Base-by-base conservation (phyloP, 2,797 vertebrate species). In the Gymnothorax reevesii region DNA sequence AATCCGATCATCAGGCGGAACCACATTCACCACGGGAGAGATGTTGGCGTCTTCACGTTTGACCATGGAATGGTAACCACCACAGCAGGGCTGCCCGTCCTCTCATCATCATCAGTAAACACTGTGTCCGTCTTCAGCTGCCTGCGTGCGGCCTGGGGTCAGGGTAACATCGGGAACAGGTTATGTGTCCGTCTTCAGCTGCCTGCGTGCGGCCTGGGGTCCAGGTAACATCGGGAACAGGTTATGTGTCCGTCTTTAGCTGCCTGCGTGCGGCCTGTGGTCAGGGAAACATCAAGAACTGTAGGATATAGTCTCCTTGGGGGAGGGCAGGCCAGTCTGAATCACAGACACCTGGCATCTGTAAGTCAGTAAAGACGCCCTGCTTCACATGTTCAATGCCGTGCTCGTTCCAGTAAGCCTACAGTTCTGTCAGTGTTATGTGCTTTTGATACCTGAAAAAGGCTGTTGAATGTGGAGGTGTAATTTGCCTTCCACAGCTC, bases 1-100 rank as follows among this genome's bases (percentile, higher is more conserved):
- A 99, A 99, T 95, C 99, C 99, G 79, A 99, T 99, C 92, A 99
- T 99, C 94, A 98, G 99, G 94, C 95, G 99, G 91, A 99, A 99
- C 95, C 99, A 99, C 93, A 99, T 99, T 94, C 99, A 99, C 93
- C 99, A 99, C 0, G 99, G 99, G 92, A 96, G 99, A 92, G 99
- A 99, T 0, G 99, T 99, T 89, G 99, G 99, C 0, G 98, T 99
- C 89, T 99, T 99, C 94, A 99, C 99, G 54, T 99, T 99, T 91
- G 99, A 99, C 95, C 99, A 99, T 22, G 99, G 99, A 95, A 99
- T 99, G 99, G 99, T 99, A 96, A 96, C 94, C 83, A 82, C 20
- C 33, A n/a, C 49, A 55, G n/a, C 12, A 27, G 3, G 6, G 69
- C 69, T 15, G 27, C 69, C 25, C 33, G 27, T 27, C 69, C 0